These are phyloP conservation scores for Epinephelus moara DNA, from an alignment of 2,113 vertebrate species.

Conservation along the genomic window DNA sequence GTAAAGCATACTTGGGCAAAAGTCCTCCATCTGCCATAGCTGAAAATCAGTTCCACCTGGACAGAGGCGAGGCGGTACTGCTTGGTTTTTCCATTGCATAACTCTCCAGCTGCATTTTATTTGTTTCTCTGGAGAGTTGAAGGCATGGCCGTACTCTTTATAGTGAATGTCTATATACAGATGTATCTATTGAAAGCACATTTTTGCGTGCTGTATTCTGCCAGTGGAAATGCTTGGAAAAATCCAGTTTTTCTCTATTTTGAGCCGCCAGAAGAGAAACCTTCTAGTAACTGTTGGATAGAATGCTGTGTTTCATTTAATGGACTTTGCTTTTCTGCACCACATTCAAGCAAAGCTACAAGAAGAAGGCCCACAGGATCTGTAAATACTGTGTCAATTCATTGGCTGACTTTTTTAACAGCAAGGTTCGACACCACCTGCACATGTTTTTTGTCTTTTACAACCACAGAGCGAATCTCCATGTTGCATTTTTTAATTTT, in stretches of 20 bases:
- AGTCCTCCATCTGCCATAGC: conserved; percentile 31
- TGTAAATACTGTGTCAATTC: neutral
- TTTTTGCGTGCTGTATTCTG: neutral
- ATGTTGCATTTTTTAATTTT: conserved; percentile 4
- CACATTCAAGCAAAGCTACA: neutral
- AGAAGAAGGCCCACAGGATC: neutral
- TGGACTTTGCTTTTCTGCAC: neutral
- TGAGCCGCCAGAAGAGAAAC: conserved; percentile 9
- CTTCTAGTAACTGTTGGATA: neutral
- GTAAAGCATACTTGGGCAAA: conserved; percentile 31
- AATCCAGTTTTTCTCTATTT: conserved; percentile 5
- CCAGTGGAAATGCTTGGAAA: conserved; percentile 16
- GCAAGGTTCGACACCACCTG: neutral
- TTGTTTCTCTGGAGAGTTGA: conserved; percentile 27
- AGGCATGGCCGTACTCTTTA: conserved; percentile 2
- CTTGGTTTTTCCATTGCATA: conserved; percentile 71
- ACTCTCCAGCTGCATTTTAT: conserved; percentile 61
- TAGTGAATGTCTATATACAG: neutral
- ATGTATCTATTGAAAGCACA: conserved; percentile 4
- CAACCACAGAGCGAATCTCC: neutral
- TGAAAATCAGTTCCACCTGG: conserved; percentile 74
- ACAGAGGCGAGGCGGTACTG: conserved; percentile 12
- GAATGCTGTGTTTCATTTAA: neutral
- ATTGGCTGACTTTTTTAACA: neutral
- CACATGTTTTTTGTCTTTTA: neutral